These are phyloP conservation scores for Epsilonema sp. DNA, from an alignment of 2,888 invertebrate genomes.

Conservation along the genomic window DNA sequence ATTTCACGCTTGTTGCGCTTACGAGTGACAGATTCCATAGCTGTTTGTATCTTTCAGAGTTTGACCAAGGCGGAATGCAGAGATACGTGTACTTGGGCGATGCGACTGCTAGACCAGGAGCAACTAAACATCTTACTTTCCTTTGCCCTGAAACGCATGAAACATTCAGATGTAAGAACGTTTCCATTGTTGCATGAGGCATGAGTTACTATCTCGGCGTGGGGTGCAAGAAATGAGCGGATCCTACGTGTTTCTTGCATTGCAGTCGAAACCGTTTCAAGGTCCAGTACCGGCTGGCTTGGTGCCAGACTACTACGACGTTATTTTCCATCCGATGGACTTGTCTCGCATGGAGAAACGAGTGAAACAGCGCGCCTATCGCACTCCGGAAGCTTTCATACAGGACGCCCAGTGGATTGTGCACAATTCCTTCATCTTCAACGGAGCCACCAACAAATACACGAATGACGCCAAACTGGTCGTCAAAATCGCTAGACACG, in stretches of 20 bases:
- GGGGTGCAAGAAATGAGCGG: no score
- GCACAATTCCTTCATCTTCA: constrained; percentile 75
- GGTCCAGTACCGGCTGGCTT: constrained; percentile 48
- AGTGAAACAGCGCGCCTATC: constrained; percentile 45
- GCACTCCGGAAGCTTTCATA: constrained; percentile 66
- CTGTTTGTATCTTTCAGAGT: no score
- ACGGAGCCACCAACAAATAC: constrained; percentile 36
- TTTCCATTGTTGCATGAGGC: not conserved
- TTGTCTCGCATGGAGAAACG: constrained; percentile 46
- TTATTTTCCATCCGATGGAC: constrained; percentile 69
- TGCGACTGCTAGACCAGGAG: constrained; percentile 51
- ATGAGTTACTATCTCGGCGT: no score
- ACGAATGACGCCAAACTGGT: constrained; percentile 46
- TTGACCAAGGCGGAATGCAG: constrained; percentile 29
- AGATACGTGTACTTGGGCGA: constrained; percentile 40
- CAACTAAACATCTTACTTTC: constrained; percentile 56
- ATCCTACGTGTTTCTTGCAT: no score
- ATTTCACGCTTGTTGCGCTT: no score
- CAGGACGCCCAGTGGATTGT: constrained; percentile 79
- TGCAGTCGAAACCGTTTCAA: constrained; percentile 55
- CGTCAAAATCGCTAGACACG: constrained; percentile 61
- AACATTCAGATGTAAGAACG: constrained; percentile 53
- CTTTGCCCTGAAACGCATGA: constrained; percentile 59
- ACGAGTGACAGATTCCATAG: no score
- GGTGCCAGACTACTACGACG: constrained; percentile 57